Evolutionary conservation across 2,888 invertebrate genomes (phyloP).

Genomic region (Boloria euphrosyne): DNA sequence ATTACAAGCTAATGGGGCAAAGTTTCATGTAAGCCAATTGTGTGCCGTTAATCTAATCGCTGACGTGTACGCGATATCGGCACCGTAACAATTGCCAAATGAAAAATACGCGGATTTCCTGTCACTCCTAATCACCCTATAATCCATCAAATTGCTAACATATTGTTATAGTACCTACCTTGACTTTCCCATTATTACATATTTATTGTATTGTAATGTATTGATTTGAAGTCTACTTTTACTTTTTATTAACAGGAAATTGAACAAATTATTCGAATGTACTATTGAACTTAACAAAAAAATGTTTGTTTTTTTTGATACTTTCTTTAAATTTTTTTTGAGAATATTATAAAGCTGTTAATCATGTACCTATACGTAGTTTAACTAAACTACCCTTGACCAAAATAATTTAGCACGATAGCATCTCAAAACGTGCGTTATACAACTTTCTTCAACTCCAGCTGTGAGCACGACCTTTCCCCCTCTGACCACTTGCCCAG

Average conservation of each 20-base stretch:
- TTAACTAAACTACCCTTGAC: slow-evolving; percentile 71
- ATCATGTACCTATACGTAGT: slow-evolving; percentile 43
- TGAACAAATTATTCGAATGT: too few species aligned
- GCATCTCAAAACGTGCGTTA: slow-evolving; percentile 61
- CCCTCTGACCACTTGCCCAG: slow-evolving; percentile 52
- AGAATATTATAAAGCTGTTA: slow-evolving; percentile 7
- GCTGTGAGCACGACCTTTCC: slow-evolving; percentile 45
- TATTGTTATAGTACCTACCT: not conserved
- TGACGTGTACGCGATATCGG: slow-evolving; percentile 71
- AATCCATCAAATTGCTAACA: slow-evolving; percentile 67
- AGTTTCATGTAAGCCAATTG: slow-evolving; percentile 78
- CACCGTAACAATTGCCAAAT: slow-evolving; percentile 73
- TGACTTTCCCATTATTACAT: too few species aligned
- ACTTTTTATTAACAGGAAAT: too few species aligned
- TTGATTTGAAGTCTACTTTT: too few species aligned
- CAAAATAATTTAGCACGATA: slow-evolving; percentile 69
- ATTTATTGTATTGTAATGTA: too few species aligned
- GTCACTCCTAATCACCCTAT: slow-evolving; percentile 71
- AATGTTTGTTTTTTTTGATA: too few species aligned
- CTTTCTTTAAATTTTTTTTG: not conserved
- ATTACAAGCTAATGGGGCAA: slow-evolving; percentile 49
- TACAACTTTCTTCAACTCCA: slow-evolving; percentile 59
- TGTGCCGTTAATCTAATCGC: slow-evolving; percentile 77
- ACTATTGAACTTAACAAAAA: too few species aligned
- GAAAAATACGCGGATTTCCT: slow-evolving; percentile 79